Base-by-base conservation (phyloP, 2,888 invertebrate species). In the Drosophila percnosoma region DNA sequence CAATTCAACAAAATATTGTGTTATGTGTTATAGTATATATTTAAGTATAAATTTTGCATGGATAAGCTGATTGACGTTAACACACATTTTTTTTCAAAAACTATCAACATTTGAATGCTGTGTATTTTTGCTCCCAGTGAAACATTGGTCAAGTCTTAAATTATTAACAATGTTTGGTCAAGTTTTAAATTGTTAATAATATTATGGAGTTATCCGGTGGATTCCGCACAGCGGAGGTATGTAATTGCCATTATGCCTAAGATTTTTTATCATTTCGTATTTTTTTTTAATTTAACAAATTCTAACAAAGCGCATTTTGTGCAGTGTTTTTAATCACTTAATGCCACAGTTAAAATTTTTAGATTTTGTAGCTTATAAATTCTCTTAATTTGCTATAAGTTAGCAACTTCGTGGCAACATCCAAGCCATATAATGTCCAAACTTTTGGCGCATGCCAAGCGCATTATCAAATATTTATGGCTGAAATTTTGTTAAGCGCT, bases 401-500 rank as follows among this genome's bases (percentile, higher is more conserved):
- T 65, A 21, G 7, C 29, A 65, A 59, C 68, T 62, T 42, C 21
- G 8, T 33, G 58, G 53, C 64, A 70, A 38, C 58, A 75, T 64
- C 31, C 53, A 51, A 40, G 49, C 60, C 58, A 73, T 67, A 62
- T 55, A 63, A 45, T 67, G 62, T 63, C 54, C 57, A 59, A 80
- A 71, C 71, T 73, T 76, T 74, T 68, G 54, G 42, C 21, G 45
- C 55, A 68, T 69, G 67, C 70, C 64, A 66, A 60, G 68, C 66
- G 36, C 70, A 66, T 73, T 71, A 83, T 82, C n/a, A 79, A 82
- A 77, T 69, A 83, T 80, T 83, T 67, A 76, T 63, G 33, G 8
- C 48, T 27, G 34, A 66, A 75, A 64, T 61, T 40, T 76, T 65
- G 66, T 74, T 73, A 70, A 60, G 67, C 55, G 34, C 57, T 78